Conservation (phyloP, 2,888 invertebrate genomes). For the Mesoligia furuncula region DNA sequence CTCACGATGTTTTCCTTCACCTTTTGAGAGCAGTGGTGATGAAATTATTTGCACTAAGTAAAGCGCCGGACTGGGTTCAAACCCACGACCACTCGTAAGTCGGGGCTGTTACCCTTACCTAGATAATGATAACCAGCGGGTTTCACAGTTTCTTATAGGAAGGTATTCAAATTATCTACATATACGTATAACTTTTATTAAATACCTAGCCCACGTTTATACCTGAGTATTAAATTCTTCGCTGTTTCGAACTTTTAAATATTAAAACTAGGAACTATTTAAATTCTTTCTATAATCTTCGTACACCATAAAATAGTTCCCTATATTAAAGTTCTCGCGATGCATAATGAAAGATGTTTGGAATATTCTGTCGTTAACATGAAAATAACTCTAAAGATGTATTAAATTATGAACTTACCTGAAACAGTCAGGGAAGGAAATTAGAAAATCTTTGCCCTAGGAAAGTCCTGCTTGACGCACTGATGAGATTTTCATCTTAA, state of each 20-base stretch:
- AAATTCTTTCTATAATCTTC: slow-evolving; percentile 6
- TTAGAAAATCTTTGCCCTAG: slow-evolving; percentile 41
- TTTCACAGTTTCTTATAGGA: background rate
- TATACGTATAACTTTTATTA: background rate
- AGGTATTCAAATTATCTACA: background rate
- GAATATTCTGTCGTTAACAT: slow-evolving; percentile 37
- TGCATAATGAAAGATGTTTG: slow-evolving; percentile 38
- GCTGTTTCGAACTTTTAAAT: background rate
- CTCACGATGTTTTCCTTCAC: no score
- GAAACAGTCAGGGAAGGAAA: slow-evolving; percentile 33
- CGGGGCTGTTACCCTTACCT: no score
- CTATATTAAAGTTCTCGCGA: slow-evolving; percentile 33
- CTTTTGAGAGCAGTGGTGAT: no score
- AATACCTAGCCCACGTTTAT: background rate
- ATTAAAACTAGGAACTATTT: slow-evolving; percentile 10
- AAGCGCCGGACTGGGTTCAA: no score
- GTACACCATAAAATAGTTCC: slow-evolving; percentile 35
- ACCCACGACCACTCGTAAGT: no score
- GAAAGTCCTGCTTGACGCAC: slow-evolving; percentile 6
- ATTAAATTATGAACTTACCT: slow-evolving; percentile 40
- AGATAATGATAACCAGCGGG: background rate
- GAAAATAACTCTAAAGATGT: slow-evolving; percentile 30
- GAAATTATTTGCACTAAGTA: no score
- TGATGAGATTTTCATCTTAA: slow-evolving; percentile 6
- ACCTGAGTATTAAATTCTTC: slow-evolving; percentile 31